phyloP scores from a whole-genome alignment of 1,140 invertebrate genomes.

The Trichogramma pretiosum region DNA sequence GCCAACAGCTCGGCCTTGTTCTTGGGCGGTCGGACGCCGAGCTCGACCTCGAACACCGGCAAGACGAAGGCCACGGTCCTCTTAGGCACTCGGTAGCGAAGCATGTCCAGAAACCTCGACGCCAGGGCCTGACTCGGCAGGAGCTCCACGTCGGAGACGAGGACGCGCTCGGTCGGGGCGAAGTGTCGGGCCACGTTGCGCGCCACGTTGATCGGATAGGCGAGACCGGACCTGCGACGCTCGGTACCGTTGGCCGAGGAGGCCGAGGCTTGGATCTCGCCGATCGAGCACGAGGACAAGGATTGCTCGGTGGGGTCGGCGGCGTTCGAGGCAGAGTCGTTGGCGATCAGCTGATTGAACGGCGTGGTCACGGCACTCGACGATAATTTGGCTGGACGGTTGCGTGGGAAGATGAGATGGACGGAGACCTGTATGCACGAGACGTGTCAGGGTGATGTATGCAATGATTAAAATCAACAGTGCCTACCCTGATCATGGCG shows the following conservation, averaged over 20 bases:
- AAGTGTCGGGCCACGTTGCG: slow-evolving; percentile 59
- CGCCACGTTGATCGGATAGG: slow-evolving; percentile 70
- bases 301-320: neutral
- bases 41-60: slow-evolving; percentile 67
- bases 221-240: slow-evolving; percentile 45
- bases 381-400: slow-evolving; percentile 32
- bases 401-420: slow-evolving; percentile 57
- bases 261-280: slow-evolving; percentile 31
- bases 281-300: slow-evolving; percentile 28
- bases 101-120: slow-evolving; percentile 53
- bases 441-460: neutral
- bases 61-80: slow-evolving; percentile 56
- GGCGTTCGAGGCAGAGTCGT: neutral
- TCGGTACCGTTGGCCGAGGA: slow-evolving; percentile 36
- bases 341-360: neutral
- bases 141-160: slow-evolving; percentile 71
- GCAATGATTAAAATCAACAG: no score
- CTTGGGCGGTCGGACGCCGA: slow-evolving; percentile 49
- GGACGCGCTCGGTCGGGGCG: slow-evolving; percentile 54
- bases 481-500: slow-evolving; percentile 51
- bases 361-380: slow-evolving; percentile 17
- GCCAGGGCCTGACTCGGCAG: slow-evolving; percentile 59
- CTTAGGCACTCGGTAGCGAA: slow-evolving; percentile 41
- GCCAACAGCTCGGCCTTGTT: slow-evolving; percentile 48
- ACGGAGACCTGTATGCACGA: slow-evolving; percentile 58